These are phyloP conservation scores for Halichoerus grypus DNA, from an alignment of 2,113 vertebrate genomes.

Conservation along the genomic window DNA sequence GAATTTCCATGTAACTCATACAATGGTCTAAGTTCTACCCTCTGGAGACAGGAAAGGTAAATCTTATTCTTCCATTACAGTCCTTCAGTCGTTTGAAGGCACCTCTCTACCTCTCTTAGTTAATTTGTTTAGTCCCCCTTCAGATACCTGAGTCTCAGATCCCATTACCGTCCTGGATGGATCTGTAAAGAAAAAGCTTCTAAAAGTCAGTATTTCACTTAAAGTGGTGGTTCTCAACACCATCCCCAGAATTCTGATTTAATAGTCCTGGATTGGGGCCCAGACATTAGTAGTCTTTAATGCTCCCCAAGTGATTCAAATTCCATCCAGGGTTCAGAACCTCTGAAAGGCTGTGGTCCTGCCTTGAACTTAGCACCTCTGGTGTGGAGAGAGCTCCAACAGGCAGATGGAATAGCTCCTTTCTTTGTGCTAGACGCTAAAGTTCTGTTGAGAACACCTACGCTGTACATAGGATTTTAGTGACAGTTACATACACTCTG, in stretches of 20 bases:
- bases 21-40: background rate
- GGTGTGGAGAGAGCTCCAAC: background rate
- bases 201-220: background rate
- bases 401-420: background rate
- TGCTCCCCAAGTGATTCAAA: background rate
- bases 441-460: background rate
- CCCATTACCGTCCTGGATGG: background rate
- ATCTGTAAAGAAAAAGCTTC: background rate
- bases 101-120: background rate
- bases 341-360: background rate
- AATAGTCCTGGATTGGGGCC: background rate
- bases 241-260: background rate
- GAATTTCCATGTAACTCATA: background rate
- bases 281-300: background rate
- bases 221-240: background rate
- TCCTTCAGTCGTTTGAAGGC: fast-evolving
- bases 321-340: background rate
- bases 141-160: background rate
- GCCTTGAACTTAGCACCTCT: background rate
- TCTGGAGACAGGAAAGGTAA: background rate
- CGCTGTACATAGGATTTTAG: background rate
- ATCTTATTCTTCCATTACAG: background rate
- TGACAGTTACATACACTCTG: background rate
- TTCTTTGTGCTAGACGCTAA: background rate
- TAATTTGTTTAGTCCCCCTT: background rate